phyloP scores from a whole-genome alignment of 2,888 invertebrate genomes.

The Torymus auratus region DNA sequence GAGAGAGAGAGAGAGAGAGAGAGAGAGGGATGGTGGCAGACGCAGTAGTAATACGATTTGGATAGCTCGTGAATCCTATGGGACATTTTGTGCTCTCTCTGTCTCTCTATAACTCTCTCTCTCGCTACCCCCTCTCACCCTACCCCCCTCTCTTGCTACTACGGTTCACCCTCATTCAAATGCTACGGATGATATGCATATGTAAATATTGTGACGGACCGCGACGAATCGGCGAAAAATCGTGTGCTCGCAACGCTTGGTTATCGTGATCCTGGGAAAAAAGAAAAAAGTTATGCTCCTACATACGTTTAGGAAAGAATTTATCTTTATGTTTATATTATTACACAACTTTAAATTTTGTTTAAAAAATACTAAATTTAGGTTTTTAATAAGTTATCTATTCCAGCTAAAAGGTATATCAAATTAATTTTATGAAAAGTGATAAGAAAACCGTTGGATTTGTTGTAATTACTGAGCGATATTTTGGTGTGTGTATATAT shows the following conservation, averaged over 20 bases:
- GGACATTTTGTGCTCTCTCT: constrained; percentile 65
- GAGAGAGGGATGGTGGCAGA: constrained; percentile 66
- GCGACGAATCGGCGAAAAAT: constrained; percentile 67
- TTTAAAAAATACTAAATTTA: no score
- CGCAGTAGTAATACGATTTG: constrained; percentile 73
- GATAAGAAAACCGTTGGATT: no score
- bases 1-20: neutral
- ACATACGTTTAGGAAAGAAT: no score
- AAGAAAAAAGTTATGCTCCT: neutral
- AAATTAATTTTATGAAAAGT: no score
- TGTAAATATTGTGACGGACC: constrained; percentile 74
- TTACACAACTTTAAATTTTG: neutral
- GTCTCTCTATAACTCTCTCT: constrained; percentile 9
- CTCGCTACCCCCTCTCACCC: constrained; percentile 20
- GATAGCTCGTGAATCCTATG: constrained; percentile 73
- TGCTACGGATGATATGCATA: constrained; percentile 74
- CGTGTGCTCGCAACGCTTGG: neutral
- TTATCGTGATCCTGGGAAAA: constrained; percentile 38
- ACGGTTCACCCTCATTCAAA: constrained; percentile 64
- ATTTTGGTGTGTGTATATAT: no score
- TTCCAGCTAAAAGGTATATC: no score
- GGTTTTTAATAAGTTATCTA: no score
- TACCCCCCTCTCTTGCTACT: constrained; percentile 44
- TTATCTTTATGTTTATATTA: neutral
- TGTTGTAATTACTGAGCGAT: no score